A percentile compares a stretch with the other conserved stretches of the same genome.
Evolutionary conservation across 2,113 vertebrate genomes (phyloP).

Genomic region (Mus spicilegus): DNA sequence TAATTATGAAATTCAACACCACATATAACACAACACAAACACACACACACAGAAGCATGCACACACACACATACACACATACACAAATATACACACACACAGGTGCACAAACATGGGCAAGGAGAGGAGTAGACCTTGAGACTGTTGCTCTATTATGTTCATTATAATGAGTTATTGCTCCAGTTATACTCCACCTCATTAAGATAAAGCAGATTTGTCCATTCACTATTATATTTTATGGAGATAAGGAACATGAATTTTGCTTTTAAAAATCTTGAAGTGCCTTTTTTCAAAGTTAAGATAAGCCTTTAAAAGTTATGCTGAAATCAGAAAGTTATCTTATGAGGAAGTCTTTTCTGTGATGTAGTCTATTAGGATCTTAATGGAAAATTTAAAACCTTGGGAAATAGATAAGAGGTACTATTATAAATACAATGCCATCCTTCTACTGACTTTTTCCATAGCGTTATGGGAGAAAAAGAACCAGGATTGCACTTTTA

Average conservation of each 20-base stretch:
- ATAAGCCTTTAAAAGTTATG: conserved; percentile 35
- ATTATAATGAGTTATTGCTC: background rate
- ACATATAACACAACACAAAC: background rate
- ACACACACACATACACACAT: background rate
- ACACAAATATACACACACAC: background rate
- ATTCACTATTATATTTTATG: background rate
- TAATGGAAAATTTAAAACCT: conserved; percentile 20
- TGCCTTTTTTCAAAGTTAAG: background rate
- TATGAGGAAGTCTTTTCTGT: background rate
- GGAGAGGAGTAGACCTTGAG: background rate
- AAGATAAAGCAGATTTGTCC: conserved; percentile 26
- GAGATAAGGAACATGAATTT: background rate
- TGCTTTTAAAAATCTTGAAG: background rate
- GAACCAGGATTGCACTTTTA: too few species aligned
- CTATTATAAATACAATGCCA: background rate
- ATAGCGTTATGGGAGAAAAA: background rate
- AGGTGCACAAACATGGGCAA: background rate
- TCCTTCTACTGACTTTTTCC: background rate
- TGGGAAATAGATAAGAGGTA: background rate
- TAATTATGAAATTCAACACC: conserved; percentile 8
- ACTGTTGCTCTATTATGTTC: background rate
- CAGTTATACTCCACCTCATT: background rate
- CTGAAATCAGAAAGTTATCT: conserved; percentile 22
- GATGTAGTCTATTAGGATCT: background rate
- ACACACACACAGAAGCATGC: background rate